A percentile compares a stretch with the other conserved stretches of the same genome.
phyloP scores from a whole-genome alignment of 2,113 vertebrate genomes.

The Bos javanicus region DNA sequence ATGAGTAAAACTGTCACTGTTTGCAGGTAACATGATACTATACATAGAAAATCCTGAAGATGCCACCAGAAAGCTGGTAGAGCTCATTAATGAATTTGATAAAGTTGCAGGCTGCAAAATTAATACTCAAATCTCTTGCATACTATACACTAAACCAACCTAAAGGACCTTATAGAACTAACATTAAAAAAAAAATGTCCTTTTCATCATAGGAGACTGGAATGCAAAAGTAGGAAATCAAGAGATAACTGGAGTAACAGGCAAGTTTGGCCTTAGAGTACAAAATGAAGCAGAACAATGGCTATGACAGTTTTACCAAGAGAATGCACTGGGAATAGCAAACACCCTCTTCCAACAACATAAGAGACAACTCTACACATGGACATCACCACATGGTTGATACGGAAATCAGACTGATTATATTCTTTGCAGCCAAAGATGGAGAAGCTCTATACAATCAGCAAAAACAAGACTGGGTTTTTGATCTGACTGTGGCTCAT shows the following conservation, averaged over 20 bases:
- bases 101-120: neutral
- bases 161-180: neutral
- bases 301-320: neutral
- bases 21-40: neutral
- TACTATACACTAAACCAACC: neutral
- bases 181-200: neutral
- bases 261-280: neutral
- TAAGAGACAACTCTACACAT: neutral
- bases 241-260: neutral
- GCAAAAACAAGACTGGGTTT: neutral
- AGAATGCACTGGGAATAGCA: neutral
- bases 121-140: neutral
- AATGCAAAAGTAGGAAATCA: neutral
- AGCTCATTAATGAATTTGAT: neutral
- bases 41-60: neutral
- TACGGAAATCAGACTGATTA: neutral
- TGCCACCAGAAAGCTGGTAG: neutral
- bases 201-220: neutral
- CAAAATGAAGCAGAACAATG: neutral
- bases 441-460: neutral
- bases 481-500: neutral
- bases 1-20: neutral
- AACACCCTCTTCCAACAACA: neutral
- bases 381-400: neutral
- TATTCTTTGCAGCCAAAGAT: neutral